Conservation (phyloP, 2,888 invertebrate species). For the Epiblema foenella region DNA sequence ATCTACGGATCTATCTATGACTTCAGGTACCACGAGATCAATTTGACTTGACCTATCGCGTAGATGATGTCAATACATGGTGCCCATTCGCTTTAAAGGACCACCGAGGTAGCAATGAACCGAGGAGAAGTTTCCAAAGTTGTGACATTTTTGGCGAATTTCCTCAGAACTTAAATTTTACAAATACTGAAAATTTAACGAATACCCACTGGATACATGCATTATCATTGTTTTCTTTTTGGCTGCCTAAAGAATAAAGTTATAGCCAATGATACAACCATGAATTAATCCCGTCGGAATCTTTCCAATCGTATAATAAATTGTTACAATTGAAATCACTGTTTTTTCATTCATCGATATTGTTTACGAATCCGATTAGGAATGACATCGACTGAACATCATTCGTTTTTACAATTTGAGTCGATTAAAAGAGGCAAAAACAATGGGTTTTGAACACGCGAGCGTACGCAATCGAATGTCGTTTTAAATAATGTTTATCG, state of each 20-base stretch:
- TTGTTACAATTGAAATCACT: constrained; percentile 4
- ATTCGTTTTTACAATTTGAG: constrained; percentile 58
- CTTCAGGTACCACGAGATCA: constrained; percentile 87
- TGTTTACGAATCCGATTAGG: constrained; percentile 21
- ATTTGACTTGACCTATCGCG: not conserved
- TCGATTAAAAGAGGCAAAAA: constrained; percentile 62
- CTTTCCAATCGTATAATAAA: no score
- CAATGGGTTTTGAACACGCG: constrained; percentile 63
- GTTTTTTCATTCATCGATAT: constrained; percentile 16
- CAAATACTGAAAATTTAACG: no score
- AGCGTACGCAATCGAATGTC: constrained; percentile 28
- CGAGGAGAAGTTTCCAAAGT: no score
- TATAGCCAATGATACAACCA: no score
- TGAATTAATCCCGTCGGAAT: no score
- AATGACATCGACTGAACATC: constrained; percentile 41
- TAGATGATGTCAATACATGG: not conserved
- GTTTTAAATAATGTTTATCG: constrained; percentile 25
- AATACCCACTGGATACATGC: no score
- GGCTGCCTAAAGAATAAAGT: no score
- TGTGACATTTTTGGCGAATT: no score
- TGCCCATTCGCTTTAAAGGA: not conserved
- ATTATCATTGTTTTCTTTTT: no score
- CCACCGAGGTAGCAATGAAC: no score
- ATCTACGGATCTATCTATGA: constrained; percentile 93
- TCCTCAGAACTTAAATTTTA: no score